phyloP scores from a whole-genome alignment of 2,797 vertebrate genomes.

The Mormyrops boulengeri region DNA sequence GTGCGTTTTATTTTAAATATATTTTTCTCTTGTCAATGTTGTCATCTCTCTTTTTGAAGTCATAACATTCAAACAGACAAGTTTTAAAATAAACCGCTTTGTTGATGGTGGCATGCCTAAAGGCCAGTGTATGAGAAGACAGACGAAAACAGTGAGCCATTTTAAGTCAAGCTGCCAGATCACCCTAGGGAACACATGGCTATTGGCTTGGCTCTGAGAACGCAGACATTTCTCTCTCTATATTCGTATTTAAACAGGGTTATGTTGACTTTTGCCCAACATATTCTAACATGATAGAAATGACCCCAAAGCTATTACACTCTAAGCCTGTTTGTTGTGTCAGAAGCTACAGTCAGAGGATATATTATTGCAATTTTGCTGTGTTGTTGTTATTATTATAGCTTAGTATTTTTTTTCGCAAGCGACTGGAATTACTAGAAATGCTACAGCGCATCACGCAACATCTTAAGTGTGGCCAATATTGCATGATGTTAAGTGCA shows the following conservation, averaged over 20 bases:
- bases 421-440: neutral
- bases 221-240: neutral
- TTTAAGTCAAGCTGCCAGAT: slow-evolving; percentile 5
- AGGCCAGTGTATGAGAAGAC: neutral
- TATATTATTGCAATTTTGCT: neutral
- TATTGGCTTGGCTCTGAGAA: neutral
- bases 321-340: neutral
- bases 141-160: neutral
- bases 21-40: neutral
- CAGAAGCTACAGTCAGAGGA: neutral
- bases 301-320: neutral
- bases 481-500: neutral
- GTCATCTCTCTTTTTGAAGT: neutral
- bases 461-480: neutral
- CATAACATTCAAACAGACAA: neutral
- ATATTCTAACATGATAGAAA: slow-evolving; percentile 2
- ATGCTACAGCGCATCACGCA: neutral
- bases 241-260: neutral
- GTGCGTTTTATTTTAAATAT: neutral
- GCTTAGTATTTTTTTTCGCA: neutral
- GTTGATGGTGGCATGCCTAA: neutral
- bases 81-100: neutral
- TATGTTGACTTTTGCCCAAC: neutral
- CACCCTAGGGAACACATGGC: neutral
- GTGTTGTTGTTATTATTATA: neutral